These are phyloP conservation scores for Apogon talboti DNA, from an alignment of 2,797 vertebrate species.

Conservation along the genomic window DNA sequence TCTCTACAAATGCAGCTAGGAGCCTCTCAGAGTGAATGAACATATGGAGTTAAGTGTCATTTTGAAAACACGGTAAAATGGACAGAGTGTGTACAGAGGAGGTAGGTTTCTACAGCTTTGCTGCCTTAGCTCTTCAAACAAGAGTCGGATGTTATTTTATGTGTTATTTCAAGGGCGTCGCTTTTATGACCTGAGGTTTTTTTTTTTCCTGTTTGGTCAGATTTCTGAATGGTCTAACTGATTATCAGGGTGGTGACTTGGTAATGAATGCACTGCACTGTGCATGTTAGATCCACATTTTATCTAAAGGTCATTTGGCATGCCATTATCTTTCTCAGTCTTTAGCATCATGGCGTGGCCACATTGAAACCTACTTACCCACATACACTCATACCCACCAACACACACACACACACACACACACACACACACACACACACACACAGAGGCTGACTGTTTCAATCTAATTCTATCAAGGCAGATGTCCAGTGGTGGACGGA, in stretches of 20 bases:
- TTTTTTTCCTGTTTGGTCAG: constrained; percentile 16
- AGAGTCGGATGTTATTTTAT: constrained; percentile 29
- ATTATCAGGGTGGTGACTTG: constrained; percentile 49
- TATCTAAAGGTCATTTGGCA: constrained; percentile 69
- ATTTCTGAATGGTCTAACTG: constrained; percentile 37
- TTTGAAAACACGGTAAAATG: constrained; percentile 47
- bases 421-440: constrained; percentile 28
- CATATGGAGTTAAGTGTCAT: constrained; percentile 55
- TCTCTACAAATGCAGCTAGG: constrained; percentile 37
- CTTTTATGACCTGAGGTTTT: constrained; percentile 20
- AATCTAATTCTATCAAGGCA: constrained; percentile 75
- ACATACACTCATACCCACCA: constrained; percentile 29
- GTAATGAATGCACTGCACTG: constrained; percentile 39
- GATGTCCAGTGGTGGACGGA: constrained; percentile 72
- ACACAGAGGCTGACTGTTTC: constrained; percentile 48
- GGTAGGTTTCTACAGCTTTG: not conserved
- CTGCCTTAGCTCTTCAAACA: constrained; percentile 18
- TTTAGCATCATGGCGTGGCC: constrained; percentile 45
- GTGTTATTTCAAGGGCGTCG: constrained; percentile 52
- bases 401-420: constrained; percentile 30
- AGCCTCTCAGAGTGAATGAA: constrained; percentile 55
- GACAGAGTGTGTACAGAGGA: constrained; percentile 22
- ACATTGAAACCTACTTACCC: not conserved
- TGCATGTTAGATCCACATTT: constrained; percentile 51
- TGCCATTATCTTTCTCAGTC: constrained; percentile 61